phyloP scores from a whole-genome alignment of 1,140 invertebrate genomes.

The Kradibia gibbosae region DNA sequence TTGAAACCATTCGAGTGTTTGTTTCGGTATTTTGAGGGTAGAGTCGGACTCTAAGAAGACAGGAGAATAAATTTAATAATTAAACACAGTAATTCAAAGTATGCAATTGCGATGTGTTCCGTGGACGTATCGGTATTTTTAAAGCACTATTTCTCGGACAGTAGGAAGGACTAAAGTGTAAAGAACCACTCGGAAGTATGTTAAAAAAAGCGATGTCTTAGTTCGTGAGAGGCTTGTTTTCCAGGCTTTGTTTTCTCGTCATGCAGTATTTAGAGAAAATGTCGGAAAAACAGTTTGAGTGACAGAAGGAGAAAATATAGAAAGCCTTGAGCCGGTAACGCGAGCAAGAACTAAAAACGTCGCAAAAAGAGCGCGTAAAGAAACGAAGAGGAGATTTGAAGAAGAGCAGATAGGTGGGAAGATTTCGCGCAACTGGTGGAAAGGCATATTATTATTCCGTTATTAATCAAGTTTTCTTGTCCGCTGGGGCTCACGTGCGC shows the following conservation, averaged over 20 bases:
- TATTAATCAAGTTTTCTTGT: conserved; percentile 47
- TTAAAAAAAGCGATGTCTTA: not conserved
- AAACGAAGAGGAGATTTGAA: not conserved
- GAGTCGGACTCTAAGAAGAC: too few relatives aligned
- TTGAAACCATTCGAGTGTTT: too few relatives aligned
- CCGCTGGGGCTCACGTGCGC: not conserved
- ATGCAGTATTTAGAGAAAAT: not conserved
- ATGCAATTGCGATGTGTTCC: too few relatives aligned
- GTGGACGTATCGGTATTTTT: too few relatives aligned
- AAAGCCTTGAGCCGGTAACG: not conserved
- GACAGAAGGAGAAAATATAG: not conserved
- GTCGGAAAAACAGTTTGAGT: not conserved
- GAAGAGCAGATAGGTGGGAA: conserved; percentile 30
- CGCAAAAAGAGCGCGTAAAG: not conserved
- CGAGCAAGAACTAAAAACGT: not conserved
- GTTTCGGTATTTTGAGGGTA: too few relatives aligned
- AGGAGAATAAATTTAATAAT: too few relatives aligned
- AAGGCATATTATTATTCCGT: conserved; percentile 43
- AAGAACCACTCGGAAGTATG: not conserved
- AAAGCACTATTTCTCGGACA: too few relatives aligned
- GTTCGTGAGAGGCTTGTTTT: not conserved
- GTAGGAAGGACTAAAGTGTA: not conserved
- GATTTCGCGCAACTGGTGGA: not conserved
- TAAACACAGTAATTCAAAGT: too few relatives aligned
- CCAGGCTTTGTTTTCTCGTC: too few relatives aligned